These are phyloP conservation scores for Pseudomyrmex flavicornis DNA, from an alignment of 1,140 invertebrate species.

Conservation along the genomic window DNA sequence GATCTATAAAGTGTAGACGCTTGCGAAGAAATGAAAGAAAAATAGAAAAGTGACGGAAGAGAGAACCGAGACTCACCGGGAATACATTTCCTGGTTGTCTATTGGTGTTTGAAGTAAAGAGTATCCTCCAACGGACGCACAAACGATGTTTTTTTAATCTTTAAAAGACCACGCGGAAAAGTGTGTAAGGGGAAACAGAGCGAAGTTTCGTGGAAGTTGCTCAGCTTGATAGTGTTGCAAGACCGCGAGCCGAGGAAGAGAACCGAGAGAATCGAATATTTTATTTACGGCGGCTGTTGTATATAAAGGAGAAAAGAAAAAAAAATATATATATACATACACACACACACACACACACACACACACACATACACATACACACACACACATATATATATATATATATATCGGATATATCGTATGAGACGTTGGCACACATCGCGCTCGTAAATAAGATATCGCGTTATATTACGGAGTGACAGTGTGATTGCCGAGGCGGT, in stretches of 20 bases:
- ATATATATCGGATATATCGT: neutral
- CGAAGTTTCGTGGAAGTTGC: slow-evolving; percentile 61
- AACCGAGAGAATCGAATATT: slow-evolving; percentile 70
- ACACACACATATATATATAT: neutral
- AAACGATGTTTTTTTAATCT: slow-evolving; percentile 68
- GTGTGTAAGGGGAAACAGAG: slow-evolving; percentile 52
- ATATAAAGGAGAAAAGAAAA: too few species aligned
- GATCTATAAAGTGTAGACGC: slow-evolving; percentile 24
- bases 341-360: too few species aligned
- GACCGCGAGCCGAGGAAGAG: slow-evolving; percentile 37
- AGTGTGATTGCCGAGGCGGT: neutral
- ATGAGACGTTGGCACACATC: neutral
- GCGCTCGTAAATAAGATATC: slow-evolving; percentile 7
- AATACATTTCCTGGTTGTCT: slow-evolving; percentile 68
- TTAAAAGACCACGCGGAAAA: slow-evolving; percentile 31
- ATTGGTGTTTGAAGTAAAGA: slow-evolving; percentile 60
- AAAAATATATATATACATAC: too few species aligned
- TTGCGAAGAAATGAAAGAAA: neutral
- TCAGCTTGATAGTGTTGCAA: slow-evolving; percentile 11
- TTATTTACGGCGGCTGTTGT: slow-evolving; percentile 70
- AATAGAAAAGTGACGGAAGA: slow-evolving; percentile 51
- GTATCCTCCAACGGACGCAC: slow-evolving; percentile 46
- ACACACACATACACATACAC: too few species aligned
- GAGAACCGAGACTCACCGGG: slow-evolving; percentile 41
- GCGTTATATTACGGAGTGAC: neutral